Evolutionary conservation across 2,888 invertebrate species (phyloP).

Genomic region (Dryobota labecula): DNA sequence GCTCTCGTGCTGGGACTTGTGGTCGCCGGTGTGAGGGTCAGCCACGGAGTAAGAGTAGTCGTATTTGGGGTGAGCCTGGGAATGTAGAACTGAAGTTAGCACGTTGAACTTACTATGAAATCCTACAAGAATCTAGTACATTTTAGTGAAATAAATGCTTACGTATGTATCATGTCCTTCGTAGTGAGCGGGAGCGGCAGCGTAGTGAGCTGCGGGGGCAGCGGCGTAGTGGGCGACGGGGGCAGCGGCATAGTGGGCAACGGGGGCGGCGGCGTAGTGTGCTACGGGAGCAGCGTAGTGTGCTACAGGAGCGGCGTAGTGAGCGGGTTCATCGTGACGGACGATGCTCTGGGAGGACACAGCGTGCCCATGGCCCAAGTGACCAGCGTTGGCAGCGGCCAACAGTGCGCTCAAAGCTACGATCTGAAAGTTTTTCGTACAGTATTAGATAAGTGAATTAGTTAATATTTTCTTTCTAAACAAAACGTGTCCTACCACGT

Average conservation of each 20-base stretch:
- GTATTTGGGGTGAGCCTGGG: constrained; percentile 83
- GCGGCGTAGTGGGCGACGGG: constrained; percentile 67
- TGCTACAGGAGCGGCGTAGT: constrained; percentile 54
- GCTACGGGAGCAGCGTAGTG: constrained; percentile 64
- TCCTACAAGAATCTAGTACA: neutral
- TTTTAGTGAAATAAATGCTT: constrained; percentile 40
- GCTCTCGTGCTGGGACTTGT: constrained; percentile 89
- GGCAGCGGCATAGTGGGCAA: constrained; percentile 63
- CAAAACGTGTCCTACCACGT: neutral
- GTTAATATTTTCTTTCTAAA: neutral
- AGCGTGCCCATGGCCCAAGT: constrained; percentile 66
- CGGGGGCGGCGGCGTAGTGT: constrained; percentile 52
- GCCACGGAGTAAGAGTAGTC: constrained; percentile 89
- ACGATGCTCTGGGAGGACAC: constrained; percentile 62
- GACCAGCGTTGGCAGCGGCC: constrained; percentile 77
- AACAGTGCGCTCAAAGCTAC: constrained; percentile 64
- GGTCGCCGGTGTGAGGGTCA: constrained; percentile 91
- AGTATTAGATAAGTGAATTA: neutral
- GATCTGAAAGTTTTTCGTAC: constrained; percentile 44
- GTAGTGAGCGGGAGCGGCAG: constrained; percentile 67
- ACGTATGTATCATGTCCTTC: constrained; percentile 72
- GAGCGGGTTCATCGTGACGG: constrained; percentile 63
- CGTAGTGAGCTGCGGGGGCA: constrained; percentile 60
- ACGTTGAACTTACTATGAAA: neutral
- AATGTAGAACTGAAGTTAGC: constrained; percentile 3